Conservation (phyloP, 2,113 vertebrate species). For the Zosterops pallidus region DNA sequence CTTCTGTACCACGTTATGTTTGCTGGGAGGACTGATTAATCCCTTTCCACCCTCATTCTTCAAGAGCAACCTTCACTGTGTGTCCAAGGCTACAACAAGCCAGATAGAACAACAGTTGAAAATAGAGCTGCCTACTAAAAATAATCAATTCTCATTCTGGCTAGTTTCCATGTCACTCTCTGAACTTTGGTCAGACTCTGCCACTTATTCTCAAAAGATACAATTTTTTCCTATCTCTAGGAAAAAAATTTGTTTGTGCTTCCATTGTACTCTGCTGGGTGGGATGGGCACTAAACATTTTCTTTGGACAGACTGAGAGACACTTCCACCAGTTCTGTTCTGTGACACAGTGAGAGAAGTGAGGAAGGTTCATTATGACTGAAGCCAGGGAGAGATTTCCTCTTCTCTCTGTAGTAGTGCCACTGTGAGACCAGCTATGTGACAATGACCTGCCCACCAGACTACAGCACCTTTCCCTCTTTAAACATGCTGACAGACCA, state of each 20-base stretch:
- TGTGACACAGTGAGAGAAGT: neutral
- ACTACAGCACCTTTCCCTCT: neutral
- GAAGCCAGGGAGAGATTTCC: neutral
- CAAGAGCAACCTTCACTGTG: neutral
- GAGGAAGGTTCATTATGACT: neutral
- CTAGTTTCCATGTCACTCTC: neutral
- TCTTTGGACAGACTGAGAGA: neutral
- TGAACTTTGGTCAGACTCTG: neutral
- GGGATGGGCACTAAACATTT: neutral
- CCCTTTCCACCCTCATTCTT: neutral
- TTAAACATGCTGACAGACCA: neutral
- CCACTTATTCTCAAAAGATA: neutral
- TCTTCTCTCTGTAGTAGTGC: neutral
- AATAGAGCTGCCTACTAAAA: neutral
- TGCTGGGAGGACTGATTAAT: neutral
- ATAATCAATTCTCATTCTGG: neutral
- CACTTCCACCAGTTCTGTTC: neutral
- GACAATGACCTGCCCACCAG: neutral
- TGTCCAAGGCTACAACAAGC: neutral
- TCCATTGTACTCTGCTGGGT: neutral
- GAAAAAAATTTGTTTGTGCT: neutral
- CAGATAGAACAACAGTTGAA: neutral
- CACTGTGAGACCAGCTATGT: neutral
- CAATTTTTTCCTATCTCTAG: neutral
- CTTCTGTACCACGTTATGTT: neutral